A percentile compares a stretch with the other conserved stretches of the same genome.
These are phyloP conservation scores for Euphydryas editha DNA, from an alignment of 2,888 invertebrate genomes.

Conservation along the genomic window DNA sequence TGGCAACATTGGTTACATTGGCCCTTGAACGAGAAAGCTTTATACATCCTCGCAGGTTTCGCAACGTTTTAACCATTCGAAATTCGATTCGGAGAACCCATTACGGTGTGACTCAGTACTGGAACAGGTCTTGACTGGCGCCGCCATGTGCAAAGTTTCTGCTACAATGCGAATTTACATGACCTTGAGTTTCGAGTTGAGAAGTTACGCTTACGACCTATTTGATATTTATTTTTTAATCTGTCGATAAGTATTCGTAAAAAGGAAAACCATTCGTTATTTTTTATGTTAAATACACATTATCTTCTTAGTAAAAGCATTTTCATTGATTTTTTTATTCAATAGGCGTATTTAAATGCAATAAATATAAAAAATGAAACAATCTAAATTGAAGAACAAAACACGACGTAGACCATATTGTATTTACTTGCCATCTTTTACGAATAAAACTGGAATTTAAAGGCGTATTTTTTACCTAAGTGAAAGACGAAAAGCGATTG, in stretches of 20 bases:
- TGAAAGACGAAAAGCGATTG: no score
- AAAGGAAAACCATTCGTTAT: background rate
- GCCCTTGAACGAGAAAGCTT: slow-evolving; percentile 36
- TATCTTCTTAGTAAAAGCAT: no score
- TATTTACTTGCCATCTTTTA: no score
- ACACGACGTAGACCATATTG: no score
- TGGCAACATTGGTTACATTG: background rate
- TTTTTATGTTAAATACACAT: no score
- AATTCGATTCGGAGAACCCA: slow-evolving; percentile 66
- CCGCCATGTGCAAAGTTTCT: slow-evolving; percentile 38
- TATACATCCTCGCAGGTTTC: slow-evolving; percentile 55
- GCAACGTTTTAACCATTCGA: slow-evolving; percentile 61
- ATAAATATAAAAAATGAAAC: no score
- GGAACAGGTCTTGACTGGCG: slow-evolving; percentile 66
- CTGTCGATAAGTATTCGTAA: background rate
- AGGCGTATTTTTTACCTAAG: no score
- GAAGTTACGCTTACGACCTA: background rate
- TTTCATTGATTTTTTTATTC: no score
- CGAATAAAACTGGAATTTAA: no score
- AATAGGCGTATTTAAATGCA: no score
- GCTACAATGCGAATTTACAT: slow-evolving; percentile 30
- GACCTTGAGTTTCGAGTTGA: slow-evolving; percentile 22
- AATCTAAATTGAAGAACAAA: no score
- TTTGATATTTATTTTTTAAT: background rate
- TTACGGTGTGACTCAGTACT: slow-evolving; percentile 63